A percentile compares a stretch with the other conserved stretches of the same genome.
These are phyloP conservation scores for Spermophilus dauricus DNA, from an alignment of 2,113 vertebrate genomes.

Conservation along the genomic window DNA sequence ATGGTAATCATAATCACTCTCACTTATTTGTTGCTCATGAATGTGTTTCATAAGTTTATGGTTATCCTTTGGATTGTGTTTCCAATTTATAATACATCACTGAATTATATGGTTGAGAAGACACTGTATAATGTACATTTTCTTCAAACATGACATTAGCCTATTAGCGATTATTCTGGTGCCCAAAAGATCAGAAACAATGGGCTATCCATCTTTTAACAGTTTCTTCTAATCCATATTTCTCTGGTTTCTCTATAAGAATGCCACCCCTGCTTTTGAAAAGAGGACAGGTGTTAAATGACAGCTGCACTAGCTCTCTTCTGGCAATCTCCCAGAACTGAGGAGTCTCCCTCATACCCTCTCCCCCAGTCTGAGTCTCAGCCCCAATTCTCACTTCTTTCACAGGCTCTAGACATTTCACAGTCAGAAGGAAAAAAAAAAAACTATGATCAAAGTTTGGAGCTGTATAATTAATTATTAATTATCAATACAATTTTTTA, in stretches of 20 bases:
- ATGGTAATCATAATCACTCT: background rate
- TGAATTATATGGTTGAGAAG: background rate
- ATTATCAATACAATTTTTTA: background rate
- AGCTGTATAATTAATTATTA: background rate
- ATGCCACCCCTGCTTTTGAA: constrained; percentile 76
- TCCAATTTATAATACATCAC: background rate
- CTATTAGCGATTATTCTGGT: constrained; percentile 76
- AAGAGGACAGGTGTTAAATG: constrained; percentile 79
- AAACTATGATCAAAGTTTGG: background rate
- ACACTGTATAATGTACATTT: background rate
- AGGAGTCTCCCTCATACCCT: background rate
- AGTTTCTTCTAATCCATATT: constrained; percentile 72
- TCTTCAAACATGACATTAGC: constrained; percentile 61
- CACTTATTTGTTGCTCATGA: background rate
- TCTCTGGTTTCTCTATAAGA: constrained; percentile 83
- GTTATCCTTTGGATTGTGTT: background rate
- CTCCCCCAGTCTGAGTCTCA: background rate
- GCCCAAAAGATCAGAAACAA: constrained; percentile 72
- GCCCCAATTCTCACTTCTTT: constrained; percentile 50
- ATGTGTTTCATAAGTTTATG: constrained; percentile 31
- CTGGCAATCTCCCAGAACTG: constrained; percentile 62
- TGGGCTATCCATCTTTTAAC: constrained; percentile 79
- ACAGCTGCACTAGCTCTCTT: constrained; percentile 77
- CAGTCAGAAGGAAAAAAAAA: constrained; percentile 2
- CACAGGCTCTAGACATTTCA: background rate